A percentile compares a stretch with the other conserved stretches of the same genome.
phyloP scores from a whole-genome alignment of 2,113 vertebrate species.

The Lipophrys pholis region DNA sequence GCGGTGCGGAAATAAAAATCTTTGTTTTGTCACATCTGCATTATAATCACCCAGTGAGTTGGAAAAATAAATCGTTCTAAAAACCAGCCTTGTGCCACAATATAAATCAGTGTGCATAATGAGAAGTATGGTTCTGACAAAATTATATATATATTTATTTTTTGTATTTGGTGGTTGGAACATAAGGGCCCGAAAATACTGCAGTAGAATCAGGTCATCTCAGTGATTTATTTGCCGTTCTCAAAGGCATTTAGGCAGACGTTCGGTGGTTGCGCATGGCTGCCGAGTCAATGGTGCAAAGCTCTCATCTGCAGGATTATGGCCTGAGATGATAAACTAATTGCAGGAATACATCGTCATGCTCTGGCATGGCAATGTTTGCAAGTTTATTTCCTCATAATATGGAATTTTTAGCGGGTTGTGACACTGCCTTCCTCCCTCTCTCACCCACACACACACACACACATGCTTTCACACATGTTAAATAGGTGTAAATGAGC shows the following conservation, averaged over 20 bases:
- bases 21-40: background rate
- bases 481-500: slow-evolving; percentile 11
- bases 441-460: no score
- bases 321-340: slow-evolving; percentile 44
- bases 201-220: slow-evolving; percentile 40
- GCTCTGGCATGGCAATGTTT: slow-evolving; percentile 19
- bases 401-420: slow-evolving; percentile 14
- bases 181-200: background rate
- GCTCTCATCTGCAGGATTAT: slow-evolving; percentile 41
- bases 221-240: slow-evolving; percentile 44
- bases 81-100: background rate
- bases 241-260: slow-evolving; percentile 40
- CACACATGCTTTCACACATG: background rate
- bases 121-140: background rate
- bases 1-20: background rate
- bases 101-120: slow-evolving; percentile 7
- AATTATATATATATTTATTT: slow-evolving; percentile 16
- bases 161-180: background rate
- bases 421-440: no score
- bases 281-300: slow-evolving; percentile 45
- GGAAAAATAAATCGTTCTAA: background rate
- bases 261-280: slow-evolving; percentile 45
- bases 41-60: background rate
- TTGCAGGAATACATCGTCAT: slow-evolving; percentile 7
- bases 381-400: slow-evolving; percentile 14